phyloP scores from a whole-genome alignment of 2,113 vertebrate species.

The Hemibagrus wyckioides region DNA sequence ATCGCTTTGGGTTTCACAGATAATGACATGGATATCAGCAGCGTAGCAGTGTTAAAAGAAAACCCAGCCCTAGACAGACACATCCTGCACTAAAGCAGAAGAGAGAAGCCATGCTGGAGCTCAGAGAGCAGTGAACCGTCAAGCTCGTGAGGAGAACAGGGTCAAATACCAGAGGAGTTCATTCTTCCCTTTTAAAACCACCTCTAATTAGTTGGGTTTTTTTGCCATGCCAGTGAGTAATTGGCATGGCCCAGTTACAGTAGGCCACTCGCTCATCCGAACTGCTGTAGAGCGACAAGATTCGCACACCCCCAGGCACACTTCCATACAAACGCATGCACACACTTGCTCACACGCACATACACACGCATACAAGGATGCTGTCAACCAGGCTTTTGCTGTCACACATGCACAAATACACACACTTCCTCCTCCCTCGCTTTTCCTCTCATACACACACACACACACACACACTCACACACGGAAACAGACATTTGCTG shows the following conservation, averaged over 20 bases:
- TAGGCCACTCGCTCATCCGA: conserved; percentile 40
- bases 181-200: conserved; percentile 56
- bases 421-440: background rate
- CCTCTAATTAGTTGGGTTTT: conserved; percentile 55
- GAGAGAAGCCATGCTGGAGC: background rate
- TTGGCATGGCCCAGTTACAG: conserved; percentile 63
- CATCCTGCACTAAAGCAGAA: background rate
- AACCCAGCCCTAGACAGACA: background rate
- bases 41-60: background rate
- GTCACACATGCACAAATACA: conserved; percentile 42
- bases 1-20: background rate
- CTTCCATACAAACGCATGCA: conserved; percentile 36
- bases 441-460: background rate
- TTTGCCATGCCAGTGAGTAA: conserved; percentile 56
- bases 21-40: background rate
- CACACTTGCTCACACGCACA: conserved; percentile 26
- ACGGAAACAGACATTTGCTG: background rate
- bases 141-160: conserved; percentile 48
- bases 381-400: conserved; percentile 46
- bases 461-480: background rate
- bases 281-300: conserved; percentile 47
- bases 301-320: conserved; percentile 54
- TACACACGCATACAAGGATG: conserved; percentile 37
- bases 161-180: conserved; percentile 61
- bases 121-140: background rate